Evolutionary conservation across 2,888 invertebrate genomes (phyloP).

Genomic region (Eubasilissa splendida): DNA sequence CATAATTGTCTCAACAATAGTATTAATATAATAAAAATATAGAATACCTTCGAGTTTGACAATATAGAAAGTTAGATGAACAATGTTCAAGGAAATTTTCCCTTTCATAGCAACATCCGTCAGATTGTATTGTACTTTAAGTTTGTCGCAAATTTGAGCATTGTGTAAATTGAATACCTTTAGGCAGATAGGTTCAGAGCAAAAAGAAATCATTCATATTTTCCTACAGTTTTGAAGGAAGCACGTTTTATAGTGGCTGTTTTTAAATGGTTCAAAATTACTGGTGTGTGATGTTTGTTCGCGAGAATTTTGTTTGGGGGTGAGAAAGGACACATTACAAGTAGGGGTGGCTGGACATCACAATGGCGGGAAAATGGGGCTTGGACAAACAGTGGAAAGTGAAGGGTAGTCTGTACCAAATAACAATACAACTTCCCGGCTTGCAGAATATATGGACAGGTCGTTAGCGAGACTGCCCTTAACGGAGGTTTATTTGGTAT

Average conservation of each 20-base stretch:
- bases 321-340: constrained; percentile 18
- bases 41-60: too few species aligned
- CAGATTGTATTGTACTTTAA: constrained; percentile 7
- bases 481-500: constrained; percentile 24
- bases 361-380: constrained; percentile 31
- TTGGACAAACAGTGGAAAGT: constrained; percentile 37
- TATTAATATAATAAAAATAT: too few species aligned
- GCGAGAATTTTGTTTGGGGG: not conserved
- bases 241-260: not conserved
- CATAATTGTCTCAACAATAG: too few species aligned
- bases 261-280: not conserved
- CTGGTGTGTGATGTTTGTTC: not conserved
- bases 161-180: not conserved
- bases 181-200: too few species aligned
- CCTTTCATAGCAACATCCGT: constrained; percentile 17
- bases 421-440: constrained; percentile 41
- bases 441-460: constrained; percentile 35
- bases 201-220: too few species aligned
- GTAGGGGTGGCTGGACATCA: constrained; percentile 24
- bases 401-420: constrained; percentile 17
- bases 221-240: too few species aligned
- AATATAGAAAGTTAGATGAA: too few species aligned
- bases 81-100: not conserved
- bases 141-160: constrained; percentile 22
- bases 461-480: constrained; percentile 28